Conservation (phyloP, 2,113 vertebrate species). For the Symphodus melops region DNA sequence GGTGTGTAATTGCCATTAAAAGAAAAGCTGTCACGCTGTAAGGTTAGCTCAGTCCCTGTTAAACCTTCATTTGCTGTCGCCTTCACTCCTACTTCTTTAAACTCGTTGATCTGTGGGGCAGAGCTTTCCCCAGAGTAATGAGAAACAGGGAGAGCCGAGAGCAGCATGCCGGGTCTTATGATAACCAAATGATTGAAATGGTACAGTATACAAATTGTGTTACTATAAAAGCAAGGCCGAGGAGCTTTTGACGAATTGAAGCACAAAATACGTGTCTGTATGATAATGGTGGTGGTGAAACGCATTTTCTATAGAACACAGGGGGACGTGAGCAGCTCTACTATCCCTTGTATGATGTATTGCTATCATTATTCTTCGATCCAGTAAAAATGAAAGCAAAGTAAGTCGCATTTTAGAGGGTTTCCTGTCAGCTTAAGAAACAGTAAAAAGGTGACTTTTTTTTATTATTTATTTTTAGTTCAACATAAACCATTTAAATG, state of each 20-base stretch:
- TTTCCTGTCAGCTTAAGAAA: conserved; percentile 6
- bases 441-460: neutral
- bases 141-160: conserved; percentile 37
- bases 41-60: conserved; percentile 40
- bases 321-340: neutral
- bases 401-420: conserved; percentile 27
- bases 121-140: conserved; percentile 40
- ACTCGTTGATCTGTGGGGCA: conserved; percentile 22
- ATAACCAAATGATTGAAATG: conserved; percentile 49
- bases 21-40: conserved; percentile 47
- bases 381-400: conserved; percentile 30
- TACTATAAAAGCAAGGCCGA: conserved; percentile 5
- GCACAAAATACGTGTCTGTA: conserved; percentile 46
- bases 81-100: conserved; percentile 39
- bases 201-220: conserved; percentile 33
- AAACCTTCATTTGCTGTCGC: conserved; percentile 57
- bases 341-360: conserved; percentile 40
- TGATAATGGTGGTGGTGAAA: conserved; percentile 39
- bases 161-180: conserved; percentile 9
- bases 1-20: conserved; percentile 43
- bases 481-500: neutral
- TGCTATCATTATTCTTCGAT: conserved; percentile 57
- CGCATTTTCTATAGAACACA: conserved; percentile 19
- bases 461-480: neutral
- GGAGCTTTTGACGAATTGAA: conserved; percentile 31